phyloP scores from a whole-genome alignment of 1,140 invertebrate genomes.

The Zaprionus lachaisei region DNA sequence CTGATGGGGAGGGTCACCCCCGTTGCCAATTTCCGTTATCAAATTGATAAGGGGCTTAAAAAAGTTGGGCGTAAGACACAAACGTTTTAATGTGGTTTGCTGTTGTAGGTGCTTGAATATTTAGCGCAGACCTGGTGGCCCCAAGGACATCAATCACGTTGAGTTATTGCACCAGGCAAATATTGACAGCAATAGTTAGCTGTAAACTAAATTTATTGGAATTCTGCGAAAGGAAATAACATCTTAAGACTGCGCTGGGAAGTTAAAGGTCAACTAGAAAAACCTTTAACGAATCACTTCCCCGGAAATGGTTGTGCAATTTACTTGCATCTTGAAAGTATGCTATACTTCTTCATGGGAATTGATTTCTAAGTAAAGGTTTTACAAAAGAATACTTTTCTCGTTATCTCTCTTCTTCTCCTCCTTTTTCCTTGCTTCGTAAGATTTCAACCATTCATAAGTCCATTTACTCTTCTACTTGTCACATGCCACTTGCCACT shows the following conservation, averaged over 20 bases:
- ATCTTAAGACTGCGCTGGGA: background rate
- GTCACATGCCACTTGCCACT: background rate
- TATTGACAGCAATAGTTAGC: background rate
- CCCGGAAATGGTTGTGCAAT: background rate
- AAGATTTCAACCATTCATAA: background rate
- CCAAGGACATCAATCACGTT: conserved; percentile 20
- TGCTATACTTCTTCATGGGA: background rate
- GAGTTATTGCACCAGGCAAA: conserved; percentile 23
- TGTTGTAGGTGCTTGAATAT: background rate
- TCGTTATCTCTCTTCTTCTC: too few relatives aligned
- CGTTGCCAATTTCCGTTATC: conserved; percentile 39
- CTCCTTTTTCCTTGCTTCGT: too few relatives aligned
- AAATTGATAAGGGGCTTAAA: conserved; percentile 43
- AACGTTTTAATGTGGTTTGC: conserved; percentile 30
- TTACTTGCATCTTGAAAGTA: background rate
- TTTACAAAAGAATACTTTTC: too few relatives aligned
- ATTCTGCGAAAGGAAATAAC: background rate
- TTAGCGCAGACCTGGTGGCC: background rate
- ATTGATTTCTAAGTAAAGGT: background rate
- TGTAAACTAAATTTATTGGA: background rate
- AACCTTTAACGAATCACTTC: background rate
- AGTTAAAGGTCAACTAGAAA: background rate
- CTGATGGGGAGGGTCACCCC: background rate
- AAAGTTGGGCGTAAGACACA: conserved; percentile 9
- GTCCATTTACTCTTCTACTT: background rate